Percentiles rank a stretch among this genome's conserved stretches.
phyloP scores from a whole-genome alignment of 2,113 vertebrate genomes.

The Orientallactaga bullata region DNA sequence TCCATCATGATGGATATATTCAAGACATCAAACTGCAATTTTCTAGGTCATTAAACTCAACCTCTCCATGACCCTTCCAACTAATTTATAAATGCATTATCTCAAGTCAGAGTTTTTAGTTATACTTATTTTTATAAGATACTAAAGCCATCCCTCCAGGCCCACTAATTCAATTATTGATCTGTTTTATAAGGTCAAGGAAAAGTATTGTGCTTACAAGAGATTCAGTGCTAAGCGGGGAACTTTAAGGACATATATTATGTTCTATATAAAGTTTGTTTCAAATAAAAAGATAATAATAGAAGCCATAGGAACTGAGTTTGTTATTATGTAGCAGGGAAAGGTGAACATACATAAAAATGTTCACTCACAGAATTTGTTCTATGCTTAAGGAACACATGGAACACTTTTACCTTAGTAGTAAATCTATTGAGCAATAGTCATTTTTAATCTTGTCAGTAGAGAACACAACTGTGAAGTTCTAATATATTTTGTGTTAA shows the following conservation, averaged over 20 bases:
- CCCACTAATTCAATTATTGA: background rate
- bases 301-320: background rate
- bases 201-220: constrained; percentile 18
- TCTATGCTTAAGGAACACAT: background rate
- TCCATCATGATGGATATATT: background rate
- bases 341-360: background rate
- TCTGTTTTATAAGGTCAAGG: background rate
- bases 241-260: background rate
- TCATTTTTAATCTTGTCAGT: background rate
- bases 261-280: background rate
- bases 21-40: background rate
- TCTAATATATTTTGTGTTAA: background rate
- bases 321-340: background rate
- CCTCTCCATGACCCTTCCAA: background rate
- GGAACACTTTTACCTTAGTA: background rate
- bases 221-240: background rate
- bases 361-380: background rate
- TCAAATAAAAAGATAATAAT: background rate
- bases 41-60: background rate
- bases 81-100: background rate
- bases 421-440: background rate
- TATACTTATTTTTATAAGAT: background rate
- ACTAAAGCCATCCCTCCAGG: no score
- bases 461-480: background rate
- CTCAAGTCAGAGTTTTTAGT: background rate